Percentiles rank a stretch among this genome's conserved stretches.
These are phyloP conservation scores for Darevskia nairensis DNA, from an alignment of 2,797 vertebrate species.

Conservation along the genomic window DNA sequence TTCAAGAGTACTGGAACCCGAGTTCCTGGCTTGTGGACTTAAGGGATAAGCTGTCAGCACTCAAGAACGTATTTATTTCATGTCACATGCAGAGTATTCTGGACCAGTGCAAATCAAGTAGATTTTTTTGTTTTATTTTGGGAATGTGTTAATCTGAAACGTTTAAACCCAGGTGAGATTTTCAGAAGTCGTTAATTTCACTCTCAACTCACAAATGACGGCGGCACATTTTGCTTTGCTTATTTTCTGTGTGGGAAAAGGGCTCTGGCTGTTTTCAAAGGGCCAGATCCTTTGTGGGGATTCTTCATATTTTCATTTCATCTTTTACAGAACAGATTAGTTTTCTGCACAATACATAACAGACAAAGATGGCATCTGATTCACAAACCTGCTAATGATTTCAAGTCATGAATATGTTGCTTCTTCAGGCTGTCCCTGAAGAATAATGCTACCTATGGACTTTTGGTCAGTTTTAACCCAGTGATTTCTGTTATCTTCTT, in stretches of 20 bases:
- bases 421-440: not conserved
- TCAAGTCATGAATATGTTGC: not conserved
- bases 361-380: not conserved
- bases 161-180: slow-evolving; percentile 49
- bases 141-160: slow-evolving; percentile 36
- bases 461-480: too few species aligned
- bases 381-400: not conserved
- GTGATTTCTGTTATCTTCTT: too few species aligned
- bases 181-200: slow-evolving; percentile 51
- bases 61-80: not conserved
- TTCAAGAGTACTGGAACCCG: not conserved
- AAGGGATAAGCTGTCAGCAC: not conserved
- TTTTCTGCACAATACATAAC: not conserved
- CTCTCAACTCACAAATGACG: not conserved
- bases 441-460: too few species aligned
- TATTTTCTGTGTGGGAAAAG: not conserved
- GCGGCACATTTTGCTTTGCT: not conserved
- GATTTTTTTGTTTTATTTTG: slow-evolving; percentile 29
- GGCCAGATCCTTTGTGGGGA: not conserved
- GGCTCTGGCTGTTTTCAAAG: not conserved
- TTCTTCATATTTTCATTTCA: not conserved
- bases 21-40: not conserved
- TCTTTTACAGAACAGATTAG: not conserved
- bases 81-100: slow-evolving; percentile 25
- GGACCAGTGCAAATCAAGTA: slow-evolving; percentile 46